phyloP scores from a whole-genome alignment of 2,797 vertebrate species.

The Anisognathus igniventris region DNA sequence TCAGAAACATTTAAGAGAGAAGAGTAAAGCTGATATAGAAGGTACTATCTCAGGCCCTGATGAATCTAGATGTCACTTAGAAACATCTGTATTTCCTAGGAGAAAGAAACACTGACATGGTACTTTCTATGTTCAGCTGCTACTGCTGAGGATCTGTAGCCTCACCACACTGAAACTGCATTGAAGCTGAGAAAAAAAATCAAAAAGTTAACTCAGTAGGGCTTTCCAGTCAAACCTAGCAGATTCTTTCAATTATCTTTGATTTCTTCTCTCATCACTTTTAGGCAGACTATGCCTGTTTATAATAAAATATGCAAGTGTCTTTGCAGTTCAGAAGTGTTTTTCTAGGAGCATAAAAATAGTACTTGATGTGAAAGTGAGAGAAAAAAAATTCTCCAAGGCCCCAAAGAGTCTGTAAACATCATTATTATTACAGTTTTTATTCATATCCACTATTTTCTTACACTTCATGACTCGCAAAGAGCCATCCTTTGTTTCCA shows the following conservation, averaged over 20 bases:
- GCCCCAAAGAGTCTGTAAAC: background rate
- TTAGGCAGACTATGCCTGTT: background rate
- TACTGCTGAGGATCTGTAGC: background rate
- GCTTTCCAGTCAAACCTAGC: background rate
- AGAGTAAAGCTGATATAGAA: background rate
- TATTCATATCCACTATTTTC: background rate
- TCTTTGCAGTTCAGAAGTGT: background rate
- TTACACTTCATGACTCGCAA: background rate
- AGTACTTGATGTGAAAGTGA: background rate
- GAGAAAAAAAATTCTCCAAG: background rate
- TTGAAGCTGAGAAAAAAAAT: background rate
- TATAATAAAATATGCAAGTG: background rate
- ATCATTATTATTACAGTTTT: background rate
- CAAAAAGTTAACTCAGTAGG: background rate
- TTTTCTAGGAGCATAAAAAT: background rate
- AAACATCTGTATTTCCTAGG: background rate
- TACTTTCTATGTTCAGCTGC: background rate
- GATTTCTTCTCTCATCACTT: background rate
- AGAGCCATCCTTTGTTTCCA: constrained; percentile 11
- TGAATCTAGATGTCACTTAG: background rate
- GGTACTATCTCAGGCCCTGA: background rate
- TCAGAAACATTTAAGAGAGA: background rate
- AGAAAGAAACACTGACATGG: background rate
- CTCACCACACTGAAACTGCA: background rate
- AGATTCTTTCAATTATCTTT: background rate